These are phyloP conservation scores for Apamea epomidion DNA, from an alignment of 2,888 invertebrate genomes.

Conservation along the genomic window DNA sequence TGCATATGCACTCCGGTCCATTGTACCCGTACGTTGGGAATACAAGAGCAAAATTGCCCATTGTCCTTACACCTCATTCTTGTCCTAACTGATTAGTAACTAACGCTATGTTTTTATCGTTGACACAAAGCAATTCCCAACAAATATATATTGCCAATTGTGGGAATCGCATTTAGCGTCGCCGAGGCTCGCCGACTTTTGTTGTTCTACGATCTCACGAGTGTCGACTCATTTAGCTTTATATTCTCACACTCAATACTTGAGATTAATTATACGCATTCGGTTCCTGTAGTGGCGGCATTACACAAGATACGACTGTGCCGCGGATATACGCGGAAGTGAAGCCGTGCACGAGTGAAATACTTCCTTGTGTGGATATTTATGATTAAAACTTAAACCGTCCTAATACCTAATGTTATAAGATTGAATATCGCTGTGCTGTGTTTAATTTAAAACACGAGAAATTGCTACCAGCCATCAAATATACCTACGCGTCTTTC, in stretches of 20 bases:
- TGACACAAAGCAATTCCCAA: slow-evolving; percentile 85
- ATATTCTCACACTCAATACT: slow-evolving; percentile 84
- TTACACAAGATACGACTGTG: slow-evolving; percentile 72
- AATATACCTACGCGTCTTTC: slow-evolving; percentile 21
- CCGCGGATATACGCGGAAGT: slow-evolving; percentile 74
- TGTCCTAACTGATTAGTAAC: slow-evolving; percentile 86
- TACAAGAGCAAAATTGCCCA: slow-evolving; percentile 79
- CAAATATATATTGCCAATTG: slow-evolving; percentile 77
- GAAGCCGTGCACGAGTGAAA: slow-evolving; percentile 60
- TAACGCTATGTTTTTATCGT: slow-evolving; percentile 81
- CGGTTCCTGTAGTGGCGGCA: slow-evolving; percentile 71
- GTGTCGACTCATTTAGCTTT: slow-evolving; percentile 76
- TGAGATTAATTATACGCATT: slow-evolving; percentile 82
- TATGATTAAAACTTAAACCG: slow-evolving; percentile 35
- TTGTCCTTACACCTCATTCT: slow-evolving; percentile 82
- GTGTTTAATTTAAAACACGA: slow-evolving; percentile 32
- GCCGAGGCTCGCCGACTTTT: slow-evolving; percentile 74
- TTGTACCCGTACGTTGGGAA: slow-evolving; percentile 77
- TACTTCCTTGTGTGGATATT: slow-evolving; percentile 60
- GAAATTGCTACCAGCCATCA: slow-evolving; percentile 23
- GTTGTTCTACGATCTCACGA: slow-evolving; percentile 84
- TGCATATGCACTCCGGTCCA: slow-evolving; percentile 70
- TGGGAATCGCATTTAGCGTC: slow-evolving; percentile 82
- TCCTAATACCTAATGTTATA: slow-evolving; percentile 42
- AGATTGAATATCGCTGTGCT: slow-evolving; percentile 40